phyloP scores from a whole-genome alignment of 2,797 vertebrate genomes.

The Oreonectes daqikongensis region DNA sequence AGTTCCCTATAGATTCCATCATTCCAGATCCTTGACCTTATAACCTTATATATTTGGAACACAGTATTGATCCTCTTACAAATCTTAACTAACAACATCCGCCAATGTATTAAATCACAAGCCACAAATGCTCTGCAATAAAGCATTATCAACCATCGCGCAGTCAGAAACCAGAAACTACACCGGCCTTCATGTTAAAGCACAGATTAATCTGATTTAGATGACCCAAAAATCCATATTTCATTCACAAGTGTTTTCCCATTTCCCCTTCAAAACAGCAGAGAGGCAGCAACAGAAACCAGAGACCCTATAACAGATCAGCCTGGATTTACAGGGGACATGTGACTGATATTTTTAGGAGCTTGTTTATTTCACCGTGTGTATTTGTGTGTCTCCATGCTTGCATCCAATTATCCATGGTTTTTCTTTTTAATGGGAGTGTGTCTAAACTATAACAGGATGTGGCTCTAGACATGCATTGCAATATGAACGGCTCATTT shows the following conservation, averaged over 20 bases:
- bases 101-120: conserved; percentile 2
- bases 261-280: conserved; percentile 6
- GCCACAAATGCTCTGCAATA: conserved; percentile 10
- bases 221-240: conserved; percentile 29
- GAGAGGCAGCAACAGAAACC: conserved; percentile 38
- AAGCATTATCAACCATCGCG: conserved; percentile 16
- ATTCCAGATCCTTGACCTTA: too few relatives aligned
- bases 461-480: conserved; percentile 31
- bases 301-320: conserved; percentile 47
- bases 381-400: conserved; percentile 12
- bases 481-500: conserved; percentile 32
- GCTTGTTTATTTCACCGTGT: conserved; percentile 23
- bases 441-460: conserved; percentile 37
- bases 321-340: conserved; percentile 51
- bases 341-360: conserved; percentile 57
- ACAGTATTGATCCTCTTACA: not conserved
- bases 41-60: too few relatives aligned
- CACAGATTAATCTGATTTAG: conserved; percentile 46
- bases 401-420: conserved; percentile 28
- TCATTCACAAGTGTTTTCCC: conserved; percentile 42
- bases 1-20: too few relatives aligned
- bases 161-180: conserved; percentile 28
- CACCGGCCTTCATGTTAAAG: conserved; percentile 3
- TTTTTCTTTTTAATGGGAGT: conserved; percentile 39
- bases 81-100: not conserved